Conservation (phyloP, 1,140 invertebrate genomes). For the Thrips palmi region DNA sequence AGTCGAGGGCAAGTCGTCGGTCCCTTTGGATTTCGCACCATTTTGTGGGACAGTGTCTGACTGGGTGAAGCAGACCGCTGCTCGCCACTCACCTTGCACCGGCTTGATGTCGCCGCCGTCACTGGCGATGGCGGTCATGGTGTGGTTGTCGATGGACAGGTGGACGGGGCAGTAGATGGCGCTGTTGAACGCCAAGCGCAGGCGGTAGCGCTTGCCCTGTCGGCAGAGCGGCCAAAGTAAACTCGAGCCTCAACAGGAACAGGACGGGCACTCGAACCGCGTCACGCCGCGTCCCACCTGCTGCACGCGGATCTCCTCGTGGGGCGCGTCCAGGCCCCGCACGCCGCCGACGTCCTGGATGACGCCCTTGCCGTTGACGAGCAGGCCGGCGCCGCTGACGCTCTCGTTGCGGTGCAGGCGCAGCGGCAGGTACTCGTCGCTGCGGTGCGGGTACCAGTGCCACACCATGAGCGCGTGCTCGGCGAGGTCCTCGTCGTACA, state of each 20-base stretch:
- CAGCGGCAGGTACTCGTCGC: constrained; percentile 2
- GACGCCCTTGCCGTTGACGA: constrained; percentile 26
- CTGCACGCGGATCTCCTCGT: constrained; percentile 11
- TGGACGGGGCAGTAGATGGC: constrained; percentile 31
- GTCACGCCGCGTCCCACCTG: too few relatives aligned
- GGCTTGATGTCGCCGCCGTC: constrained; percentile 36
- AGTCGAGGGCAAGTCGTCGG: too few relatives aligned
- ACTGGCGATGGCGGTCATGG: constrained; percentile 27
- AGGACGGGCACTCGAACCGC: too few relatives aligned
- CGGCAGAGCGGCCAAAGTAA: neutral
- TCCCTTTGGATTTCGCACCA: too few relatives aligned
- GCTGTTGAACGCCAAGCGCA: constrained; percentile 30
- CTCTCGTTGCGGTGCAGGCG: constrained; percentile 11
- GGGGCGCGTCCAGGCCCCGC: constrained; percentile 6
- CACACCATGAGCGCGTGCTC: constrained; percentile 26
- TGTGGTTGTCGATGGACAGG: constrained; percentile 22
- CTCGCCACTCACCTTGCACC: constrained; percentile 19
- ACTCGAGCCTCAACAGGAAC: constrained; percentile 1
- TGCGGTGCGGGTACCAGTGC: constrained; percentile 16
- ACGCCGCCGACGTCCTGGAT: constrained; percentile 8
- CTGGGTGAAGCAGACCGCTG: too few relatives aligned
- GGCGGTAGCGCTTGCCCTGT: constrained; percentile 25
- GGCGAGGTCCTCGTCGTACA: constrained; percentile 30
- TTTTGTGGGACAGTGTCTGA: too few relatives aligned
- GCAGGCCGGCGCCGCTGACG: constrained; percentile 13